A percentile compares a stretch with the other conserved stretches of the same genome.
Evolutionary conservation across 2,797 vertebrate species (phyloP).

Genomic region (Xenops minutus): DNA sequence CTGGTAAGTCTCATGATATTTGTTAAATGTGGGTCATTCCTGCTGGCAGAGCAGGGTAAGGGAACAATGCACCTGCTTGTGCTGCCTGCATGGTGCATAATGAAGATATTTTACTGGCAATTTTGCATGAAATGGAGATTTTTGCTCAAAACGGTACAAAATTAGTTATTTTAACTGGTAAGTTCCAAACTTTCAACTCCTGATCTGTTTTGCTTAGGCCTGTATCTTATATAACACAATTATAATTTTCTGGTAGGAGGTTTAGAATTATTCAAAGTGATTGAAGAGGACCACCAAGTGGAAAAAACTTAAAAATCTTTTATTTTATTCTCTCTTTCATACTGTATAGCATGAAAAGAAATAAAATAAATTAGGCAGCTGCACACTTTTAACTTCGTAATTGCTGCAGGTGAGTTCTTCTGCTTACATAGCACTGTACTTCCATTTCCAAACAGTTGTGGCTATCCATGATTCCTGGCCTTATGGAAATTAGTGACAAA

Average conservation of each 20-base stretch:
- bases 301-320: fast-evolving
- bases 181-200: not conserved
- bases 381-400: not conserved
- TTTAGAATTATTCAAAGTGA: not conserved
- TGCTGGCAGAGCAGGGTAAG: not conserved
- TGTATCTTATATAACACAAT: not conserved
- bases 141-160: not conserved
- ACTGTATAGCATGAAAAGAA: not conserved
- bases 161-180: not conserved
- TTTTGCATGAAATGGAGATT: not conserved
- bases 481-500: not conserved
- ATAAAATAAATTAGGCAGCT: not conserved
- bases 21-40: not conserved
- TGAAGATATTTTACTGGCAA: not conserved
- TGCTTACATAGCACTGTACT: not conserved
- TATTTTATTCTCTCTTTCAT: not conserved
- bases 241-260: not conserved
- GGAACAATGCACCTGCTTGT: not conserved
- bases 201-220: not conserved
- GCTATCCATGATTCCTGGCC: not conserved
- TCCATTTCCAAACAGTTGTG: not conserved
- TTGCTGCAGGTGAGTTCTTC: not conserved
- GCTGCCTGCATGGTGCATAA: not conserved
- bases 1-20: not conserved
- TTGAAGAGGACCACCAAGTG: not conserved